phyloP scores from a whole-genome alignment of 2,113 vertebrate species.

The Romanogobio albipinnatus region DNA sequence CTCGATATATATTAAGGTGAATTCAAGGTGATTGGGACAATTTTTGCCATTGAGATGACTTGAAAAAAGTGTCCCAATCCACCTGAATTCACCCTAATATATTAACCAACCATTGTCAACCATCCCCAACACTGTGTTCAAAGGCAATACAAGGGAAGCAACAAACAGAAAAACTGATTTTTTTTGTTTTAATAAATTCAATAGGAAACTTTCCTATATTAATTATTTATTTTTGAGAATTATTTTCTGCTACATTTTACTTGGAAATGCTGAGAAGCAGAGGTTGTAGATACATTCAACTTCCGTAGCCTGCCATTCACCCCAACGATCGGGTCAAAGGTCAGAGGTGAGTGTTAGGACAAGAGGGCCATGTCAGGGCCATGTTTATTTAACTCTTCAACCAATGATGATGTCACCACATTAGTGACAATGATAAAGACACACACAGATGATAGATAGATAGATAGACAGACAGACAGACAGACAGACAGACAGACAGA shows the following conservation, averaged over 20 bases:
- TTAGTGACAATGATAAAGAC: constrained; percentile 51
- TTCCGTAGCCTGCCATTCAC: constrained; percentile 44
- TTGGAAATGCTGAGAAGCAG: neutral
- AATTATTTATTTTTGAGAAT: neutral
- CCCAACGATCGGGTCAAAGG: constrained; percentile 50
- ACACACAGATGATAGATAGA: neutral
- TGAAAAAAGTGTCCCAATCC: too few relatives aligned
- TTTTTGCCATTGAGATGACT: too few relatives aligned
- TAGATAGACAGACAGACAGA: too few relatives aligned
- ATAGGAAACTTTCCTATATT: neutral
- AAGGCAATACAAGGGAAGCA: neutral
- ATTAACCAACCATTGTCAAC: neutral
- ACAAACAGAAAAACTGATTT: neutral
- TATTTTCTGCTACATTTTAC: neutral
- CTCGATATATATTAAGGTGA: too few relatives aligned
- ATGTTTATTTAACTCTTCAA: constrained; percentile 59
- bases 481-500: too few relatives aligned
- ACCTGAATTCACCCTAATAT: too few relatives aligned
- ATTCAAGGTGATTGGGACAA: too few relatives aligned
- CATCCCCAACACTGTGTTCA: neutral
- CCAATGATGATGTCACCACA: constrained; percentile 20
- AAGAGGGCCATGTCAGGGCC: constrained; percentile 44
- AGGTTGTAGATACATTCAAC: neutral
- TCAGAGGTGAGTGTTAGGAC: constrained; percentile 59
- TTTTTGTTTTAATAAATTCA: neutral